Percentiles rank a stretch among this genome's conserved stretches.
Evolutionary conservation across 2,888 invertebrate species (phyloP).

Genomic region (Diplazon laetatorius): DNA sequence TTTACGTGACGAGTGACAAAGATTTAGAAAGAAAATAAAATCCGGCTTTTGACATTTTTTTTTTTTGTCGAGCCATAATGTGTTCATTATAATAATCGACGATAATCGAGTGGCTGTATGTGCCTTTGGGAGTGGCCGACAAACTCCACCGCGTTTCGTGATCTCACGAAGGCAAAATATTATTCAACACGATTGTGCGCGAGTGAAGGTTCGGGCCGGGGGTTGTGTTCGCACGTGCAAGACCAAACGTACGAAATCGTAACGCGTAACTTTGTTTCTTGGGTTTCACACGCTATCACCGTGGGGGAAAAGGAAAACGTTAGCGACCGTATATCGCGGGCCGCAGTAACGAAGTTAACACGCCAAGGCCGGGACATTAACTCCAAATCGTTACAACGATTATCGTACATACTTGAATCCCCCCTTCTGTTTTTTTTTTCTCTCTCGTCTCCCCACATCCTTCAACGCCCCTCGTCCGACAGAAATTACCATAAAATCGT

Average conservation of each 20-base stretch:
- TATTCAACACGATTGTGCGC: constrained; percentile 53
- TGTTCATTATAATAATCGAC: background rate
- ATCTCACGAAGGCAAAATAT: constrained; percentile 55
- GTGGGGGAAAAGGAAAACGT: no score
- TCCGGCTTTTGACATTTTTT: no score
- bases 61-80: background rate
- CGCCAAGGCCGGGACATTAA: constrained; percentile 62
- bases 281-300: constrained; percentile 62
- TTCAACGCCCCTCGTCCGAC: constrained; percentile 40
- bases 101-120: background rate
- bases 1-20: no score
- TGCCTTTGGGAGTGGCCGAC: background rate
- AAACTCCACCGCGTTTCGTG: constrained; percentile 4
- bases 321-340: constrained; percentile 38
- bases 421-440: constrained; percentile 22
- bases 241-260: constrained; percentile 54
- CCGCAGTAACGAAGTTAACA: constrained; percentile 40
- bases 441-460: background rate
- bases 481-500: constrained; percentile 57
- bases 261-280: constrained; percentile 46
- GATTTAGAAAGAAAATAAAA: no score
- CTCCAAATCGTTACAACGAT: constrained; percentile 62
- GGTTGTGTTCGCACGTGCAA: constrained; percentile 8
- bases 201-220: constrained; percentile 43
- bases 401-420: constrained; percentile 29